Conservation (phyloP, 2,797 vertebrate species). For the Sebastiscus tertius region DNA sequence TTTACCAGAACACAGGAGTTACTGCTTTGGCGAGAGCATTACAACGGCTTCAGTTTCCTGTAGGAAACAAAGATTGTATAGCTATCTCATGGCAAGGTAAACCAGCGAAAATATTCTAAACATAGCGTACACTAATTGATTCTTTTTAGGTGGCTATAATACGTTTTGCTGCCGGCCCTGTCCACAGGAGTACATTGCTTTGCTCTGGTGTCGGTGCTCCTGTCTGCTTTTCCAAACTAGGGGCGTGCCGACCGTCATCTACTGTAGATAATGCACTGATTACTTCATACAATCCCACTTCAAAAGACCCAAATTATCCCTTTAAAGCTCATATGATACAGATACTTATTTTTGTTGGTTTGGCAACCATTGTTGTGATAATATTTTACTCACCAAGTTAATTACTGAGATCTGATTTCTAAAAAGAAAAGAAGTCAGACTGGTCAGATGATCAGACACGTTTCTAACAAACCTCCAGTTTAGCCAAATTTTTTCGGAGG, state of each 20-base stretch:
- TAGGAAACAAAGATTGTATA: neutral
- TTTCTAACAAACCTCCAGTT: neutral
- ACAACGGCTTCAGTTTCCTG: neutral
- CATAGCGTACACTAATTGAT: rapidly evolving
- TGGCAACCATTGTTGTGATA: neutral
- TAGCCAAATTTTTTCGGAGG: neutral
- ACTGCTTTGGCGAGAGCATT: too few species aligned
- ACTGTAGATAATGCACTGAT: too few species aligned
- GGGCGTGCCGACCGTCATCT: too few species aligned
- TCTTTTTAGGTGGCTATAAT: rapidly evolving
- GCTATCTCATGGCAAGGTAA: neutral
- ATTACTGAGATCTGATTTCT: neutral
- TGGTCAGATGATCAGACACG: neutral
- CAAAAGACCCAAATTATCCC: too few species aligned
- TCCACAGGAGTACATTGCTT: too few species aligned
- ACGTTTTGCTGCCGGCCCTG: too few species aligned
- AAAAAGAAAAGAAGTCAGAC: neutral
- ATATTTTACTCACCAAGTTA: neutral
- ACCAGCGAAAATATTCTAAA: too few species aligned
- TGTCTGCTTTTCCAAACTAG: too few species aligned
- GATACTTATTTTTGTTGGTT: neutral
- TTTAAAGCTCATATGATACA: conserved; percentile 13
- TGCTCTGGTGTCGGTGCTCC: too few species aligned
- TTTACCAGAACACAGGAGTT: too few species aligned
- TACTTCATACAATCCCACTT: too few species aligned